phyloP scores from a whole-genome alignment of 2,113 vertebrate species.

The Pachycephala philippinensis region DNA sequence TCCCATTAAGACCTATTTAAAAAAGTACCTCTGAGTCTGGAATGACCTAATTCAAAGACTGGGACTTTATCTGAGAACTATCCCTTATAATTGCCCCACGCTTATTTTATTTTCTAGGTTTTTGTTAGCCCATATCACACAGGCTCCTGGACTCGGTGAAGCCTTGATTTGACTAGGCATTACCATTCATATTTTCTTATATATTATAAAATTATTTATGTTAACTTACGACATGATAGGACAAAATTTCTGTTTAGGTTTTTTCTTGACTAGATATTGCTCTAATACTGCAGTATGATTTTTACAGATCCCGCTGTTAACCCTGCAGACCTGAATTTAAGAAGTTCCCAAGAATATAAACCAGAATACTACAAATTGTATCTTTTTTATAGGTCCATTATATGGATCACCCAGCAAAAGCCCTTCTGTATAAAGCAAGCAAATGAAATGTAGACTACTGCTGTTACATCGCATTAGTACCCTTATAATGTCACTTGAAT shows the following conservation, averaged over 20 bases:
- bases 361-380: not conserved
- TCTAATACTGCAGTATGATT: not conserved
- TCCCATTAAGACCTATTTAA: not conserved
- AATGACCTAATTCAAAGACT: not conserved
- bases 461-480: not conserved
- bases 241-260: not conserved
- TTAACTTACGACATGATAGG: not conserved
- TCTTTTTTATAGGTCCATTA: not conserved
- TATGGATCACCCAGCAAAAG: not conserved
- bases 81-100: not conserved
- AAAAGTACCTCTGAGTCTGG: not conserved
- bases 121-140: not conserved
- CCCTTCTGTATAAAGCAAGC: not conserved
- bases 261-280: not conserved
- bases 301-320: not conserved
- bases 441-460: not conserved
- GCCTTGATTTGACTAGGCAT: not conserved
- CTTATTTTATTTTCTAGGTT: not conserved
- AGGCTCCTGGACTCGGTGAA: not conserved
- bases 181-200: not conserved
- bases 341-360: not conserved
- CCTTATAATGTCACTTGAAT: not conserved
- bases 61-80: not conserved
- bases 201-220: not conserved
- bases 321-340: not conserved